Percentiles rank a stretch among this genome's conserved stretches.
phyloP scores from a whole-genome alignment of 1,140 invertebrate species.

The Sitodiplosis mosellana region DNA sequence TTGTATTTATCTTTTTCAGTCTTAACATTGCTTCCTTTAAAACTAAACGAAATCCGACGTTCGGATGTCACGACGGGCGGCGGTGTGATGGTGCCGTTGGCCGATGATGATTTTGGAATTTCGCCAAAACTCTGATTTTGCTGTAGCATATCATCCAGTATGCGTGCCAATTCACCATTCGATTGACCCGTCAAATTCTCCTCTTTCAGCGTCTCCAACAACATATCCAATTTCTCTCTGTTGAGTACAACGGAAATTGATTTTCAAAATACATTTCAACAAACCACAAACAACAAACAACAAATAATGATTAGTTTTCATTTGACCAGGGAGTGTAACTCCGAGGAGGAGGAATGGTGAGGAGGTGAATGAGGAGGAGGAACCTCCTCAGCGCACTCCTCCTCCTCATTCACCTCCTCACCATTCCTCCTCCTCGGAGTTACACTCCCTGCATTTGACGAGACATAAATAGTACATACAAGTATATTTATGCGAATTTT shows the following conservation, averaged over 20 bases:
- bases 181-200: conserved; percentile 31
- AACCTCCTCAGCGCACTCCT: too few species aligned
- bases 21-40: conserved; percentile 10
- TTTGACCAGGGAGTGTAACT: too few species aligned
- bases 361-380: too few species aligned
- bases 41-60: conserved; percentile 1
- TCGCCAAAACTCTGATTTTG: background rate
- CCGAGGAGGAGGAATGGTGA: too few species aligned
- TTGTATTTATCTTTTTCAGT: conserved; percentile 24
- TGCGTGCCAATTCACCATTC: conserved; percentile 18
- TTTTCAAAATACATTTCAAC: background rate
- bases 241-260: background rate
- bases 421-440: too few species aligned
- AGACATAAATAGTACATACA: background rate
- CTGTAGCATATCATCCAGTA: conserved; percentile 16
- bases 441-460: background rate
- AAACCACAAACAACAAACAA: background rate
- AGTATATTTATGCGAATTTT: background rate
- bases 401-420: too few species aligned
- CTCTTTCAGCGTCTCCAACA: conserved; percentile 51
- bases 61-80: background rate
- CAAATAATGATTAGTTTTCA: too few species aligned
- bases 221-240: conserved; percentile 49
- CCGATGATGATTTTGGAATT: background rate
- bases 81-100: conserved; percentile 2